phyloP scores from a whole-genome alignment of 2,113 vertebrate species.

The Ahaetulla prasina region DNA sequence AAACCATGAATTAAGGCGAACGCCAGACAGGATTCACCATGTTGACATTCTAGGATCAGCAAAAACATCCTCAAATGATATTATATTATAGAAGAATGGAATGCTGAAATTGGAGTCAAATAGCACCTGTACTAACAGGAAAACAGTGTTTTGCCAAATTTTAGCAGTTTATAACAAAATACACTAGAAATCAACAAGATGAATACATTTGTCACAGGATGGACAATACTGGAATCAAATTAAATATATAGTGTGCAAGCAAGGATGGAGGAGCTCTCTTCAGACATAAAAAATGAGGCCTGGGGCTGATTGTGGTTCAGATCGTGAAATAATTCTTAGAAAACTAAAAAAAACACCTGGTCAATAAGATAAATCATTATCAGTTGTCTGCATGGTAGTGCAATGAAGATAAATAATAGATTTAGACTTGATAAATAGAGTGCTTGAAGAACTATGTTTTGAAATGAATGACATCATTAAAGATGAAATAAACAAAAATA shows the following conservation, averaged over 20 bases:
- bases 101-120: neutral
- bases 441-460: neutral
- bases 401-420: neutral
- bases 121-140: neutral
- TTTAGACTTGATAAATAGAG: neutral
- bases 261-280: neutral
- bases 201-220: neutral
- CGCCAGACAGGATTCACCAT: neutral
- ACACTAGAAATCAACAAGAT: neutral
- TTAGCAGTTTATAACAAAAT: neutral
- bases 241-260: neutral
- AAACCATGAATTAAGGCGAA: neutral
- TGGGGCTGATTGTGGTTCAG: neutral
- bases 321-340: neutral
- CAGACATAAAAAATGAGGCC: neutral
- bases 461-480: neutral
- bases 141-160: neutral
- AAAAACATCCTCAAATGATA: neutral
- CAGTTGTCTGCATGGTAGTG: neutral
- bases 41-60: neutral
- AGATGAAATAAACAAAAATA: neutral
- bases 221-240: neutral
- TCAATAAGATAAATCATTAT: neutral
- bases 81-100: neutral
- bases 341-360: neutral